phyloP scores from a whole-genome alignment of 2,113 vertebrate genomes.

The Proteles cristata region DNA sequence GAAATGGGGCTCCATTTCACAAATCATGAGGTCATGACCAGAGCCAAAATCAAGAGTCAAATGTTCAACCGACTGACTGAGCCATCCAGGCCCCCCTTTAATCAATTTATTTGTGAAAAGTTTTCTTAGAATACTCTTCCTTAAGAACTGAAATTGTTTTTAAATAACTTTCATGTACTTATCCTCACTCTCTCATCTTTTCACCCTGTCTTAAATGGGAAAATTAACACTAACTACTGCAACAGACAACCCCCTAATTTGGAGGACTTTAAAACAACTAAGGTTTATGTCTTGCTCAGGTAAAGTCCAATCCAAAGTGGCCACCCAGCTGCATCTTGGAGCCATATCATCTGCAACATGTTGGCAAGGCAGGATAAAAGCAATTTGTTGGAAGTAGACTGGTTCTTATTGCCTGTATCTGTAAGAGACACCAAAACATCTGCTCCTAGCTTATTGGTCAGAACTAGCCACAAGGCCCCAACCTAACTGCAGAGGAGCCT shows the following conservation, averaged over 20 bases:
- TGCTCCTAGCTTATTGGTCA: neutral
- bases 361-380: neutral
- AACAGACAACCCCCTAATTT: neutral
- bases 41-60: no score
- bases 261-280: neutral
- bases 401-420: neutral
- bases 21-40: no score
- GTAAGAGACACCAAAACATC: neutral
- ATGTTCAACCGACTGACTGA: no score
- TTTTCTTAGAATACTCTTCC: neutral
- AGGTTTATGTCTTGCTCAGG: neutral
- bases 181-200: neutral
- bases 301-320: neutral
- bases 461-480: neutral
- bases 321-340: neutral
- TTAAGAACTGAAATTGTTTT: conserved; percentile 17
- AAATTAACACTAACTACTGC: neutral
- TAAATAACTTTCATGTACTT: neutral
- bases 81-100: neutral
- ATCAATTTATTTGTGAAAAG: neutral
- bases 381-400: neutral
- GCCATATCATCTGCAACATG: neutral
- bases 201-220: neutral
- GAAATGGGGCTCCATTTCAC: no score
- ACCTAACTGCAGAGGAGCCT: neutral